These are phyloP conservation scores for Cantharis flavilabris DNA, from an alignment of 2,888 invertebrate genomes.

Conservation along the genomic window DNA sequence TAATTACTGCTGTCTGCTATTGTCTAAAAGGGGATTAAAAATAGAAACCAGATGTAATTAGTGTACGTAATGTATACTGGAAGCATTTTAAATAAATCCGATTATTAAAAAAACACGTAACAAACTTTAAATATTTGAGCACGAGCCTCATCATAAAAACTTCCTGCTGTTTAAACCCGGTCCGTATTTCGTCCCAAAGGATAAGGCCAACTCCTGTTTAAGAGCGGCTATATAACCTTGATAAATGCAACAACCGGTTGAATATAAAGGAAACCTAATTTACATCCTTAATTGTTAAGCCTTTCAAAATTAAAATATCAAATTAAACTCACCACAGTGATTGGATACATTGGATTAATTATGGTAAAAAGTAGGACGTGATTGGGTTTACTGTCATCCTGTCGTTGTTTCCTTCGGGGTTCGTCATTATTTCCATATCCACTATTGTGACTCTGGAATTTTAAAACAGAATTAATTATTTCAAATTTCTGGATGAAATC, in stretches of 20 bases:
- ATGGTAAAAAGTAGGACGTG: conserved; percentile 97
- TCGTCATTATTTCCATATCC: conserved; percentile 59
- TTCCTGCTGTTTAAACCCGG: background rate
- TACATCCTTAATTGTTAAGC: background rate
- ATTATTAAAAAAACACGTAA: background rate
- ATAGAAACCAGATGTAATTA: background rate
- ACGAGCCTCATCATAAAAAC: background rate
- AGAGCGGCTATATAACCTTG: background rate
- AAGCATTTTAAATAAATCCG: background rate
- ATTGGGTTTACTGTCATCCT: conserved; percentile 88
- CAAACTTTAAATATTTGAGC: background rate
- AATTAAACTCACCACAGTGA: conserved; percentile 90
- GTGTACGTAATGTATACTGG: background rate
- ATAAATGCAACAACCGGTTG: background rate
- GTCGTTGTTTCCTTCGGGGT: conserved; percentile 74
- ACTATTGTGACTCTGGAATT: conserved; percentile 48
- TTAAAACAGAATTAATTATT: background rate
- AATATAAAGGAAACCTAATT: background rate
- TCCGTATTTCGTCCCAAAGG: background rate
- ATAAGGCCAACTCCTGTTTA: background rate
- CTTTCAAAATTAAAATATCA: background rate
- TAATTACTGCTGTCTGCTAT: background rate
- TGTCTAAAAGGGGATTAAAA: background rate
- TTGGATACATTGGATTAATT: conserved; percentile 97
- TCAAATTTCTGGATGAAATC: background rate